Evolutionary conservation across 2,888 invertebrate genomes (phyloP).

Genomic region (Xestia c-nigrum): DNA sequence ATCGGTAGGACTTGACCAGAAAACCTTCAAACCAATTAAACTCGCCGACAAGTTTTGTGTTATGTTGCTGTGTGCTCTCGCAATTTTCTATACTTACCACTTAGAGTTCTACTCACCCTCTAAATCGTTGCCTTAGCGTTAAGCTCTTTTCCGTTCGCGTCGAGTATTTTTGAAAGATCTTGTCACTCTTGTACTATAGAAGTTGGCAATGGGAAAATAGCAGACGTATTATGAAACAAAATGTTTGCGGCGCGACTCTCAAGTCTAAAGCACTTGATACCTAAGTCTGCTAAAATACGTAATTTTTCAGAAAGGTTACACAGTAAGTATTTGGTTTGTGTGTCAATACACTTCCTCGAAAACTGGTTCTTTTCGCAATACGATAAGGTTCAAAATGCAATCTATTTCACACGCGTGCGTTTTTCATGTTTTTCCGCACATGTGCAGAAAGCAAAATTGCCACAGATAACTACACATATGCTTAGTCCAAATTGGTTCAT

Average conservation of each 20-base stretch:
- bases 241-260: neutral
- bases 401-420: too few species aligned
- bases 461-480: too few species aligned
- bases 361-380: too few species aligned
- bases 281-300: neutral
- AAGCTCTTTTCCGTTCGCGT: constrained; percentile 40
- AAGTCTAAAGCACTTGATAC: neutral
- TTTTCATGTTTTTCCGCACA: too few species aligned
- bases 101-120: constrained; percentile 22
- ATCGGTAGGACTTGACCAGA: neutral
- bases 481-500: too few species aligned
- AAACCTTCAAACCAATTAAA: neutral
- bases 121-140: constrained; percentile 16
- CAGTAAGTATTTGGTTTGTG: neutral
- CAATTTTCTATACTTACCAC: neutral
- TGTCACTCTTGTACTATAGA: constrained; percentile 47
- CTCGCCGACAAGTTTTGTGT: neutral
- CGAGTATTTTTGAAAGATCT: constrained; percentile 57
- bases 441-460: too few species aligned
- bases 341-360: too few species aligned
- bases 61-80: neutral
- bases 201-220: constrained; percentile 30
- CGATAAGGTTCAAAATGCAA: too few species aligned
- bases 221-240: constrained; percentile 23
- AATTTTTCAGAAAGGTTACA: neutral